Percentiles rank a stretch among this genome's conserved stretches.
phyloP scores from a whole-genome alignment of 1,140 invertebrate species.

The Drosophila funebris region DNA sequence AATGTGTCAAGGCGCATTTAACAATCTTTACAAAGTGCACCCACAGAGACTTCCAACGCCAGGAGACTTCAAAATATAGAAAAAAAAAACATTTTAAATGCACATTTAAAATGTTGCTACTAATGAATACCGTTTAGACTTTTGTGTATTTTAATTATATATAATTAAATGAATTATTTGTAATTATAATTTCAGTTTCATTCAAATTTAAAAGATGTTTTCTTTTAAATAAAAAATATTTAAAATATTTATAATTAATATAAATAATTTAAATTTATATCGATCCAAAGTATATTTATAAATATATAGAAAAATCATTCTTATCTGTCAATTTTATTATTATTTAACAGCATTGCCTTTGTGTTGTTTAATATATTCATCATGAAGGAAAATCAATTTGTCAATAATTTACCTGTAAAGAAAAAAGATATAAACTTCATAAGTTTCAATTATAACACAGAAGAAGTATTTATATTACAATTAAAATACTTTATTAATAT shows the following conservation, averaged over 20 bases:
- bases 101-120: not conserved
- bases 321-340: not conserved
- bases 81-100: not conserved
- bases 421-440: constrained; percentile 6
- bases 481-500: constrained; percentile 5
- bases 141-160: too few relatives aligned
- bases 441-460: not conserved
- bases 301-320: not conserved
- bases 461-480: too few relatives aligned
- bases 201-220: too few relatives aligned
- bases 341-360: not conserved
- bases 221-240: too few relatives aligned
- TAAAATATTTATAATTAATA: too few relatives aligned
- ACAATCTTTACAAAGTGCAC: constrained; percentile 3
- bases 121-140: not conserved
- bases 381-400: not conserved
- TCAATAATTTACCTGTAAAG: constrained; percentile 11
- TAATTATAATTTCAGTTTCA: too few relatives aligned
- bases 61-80: not conserved
- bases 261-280: too few relatives aligned
- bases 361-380: not conserved
- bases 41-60: not conserved
- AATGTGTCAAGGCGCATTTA: constrained; percentile 58
- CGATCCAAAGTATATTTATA: too few relatives aligned
- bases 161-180: too few relatives aligned